phyloP scores from a whole-genome alignment of 2,113 vertebrate species.

The Osmerus mordax region DNA sequence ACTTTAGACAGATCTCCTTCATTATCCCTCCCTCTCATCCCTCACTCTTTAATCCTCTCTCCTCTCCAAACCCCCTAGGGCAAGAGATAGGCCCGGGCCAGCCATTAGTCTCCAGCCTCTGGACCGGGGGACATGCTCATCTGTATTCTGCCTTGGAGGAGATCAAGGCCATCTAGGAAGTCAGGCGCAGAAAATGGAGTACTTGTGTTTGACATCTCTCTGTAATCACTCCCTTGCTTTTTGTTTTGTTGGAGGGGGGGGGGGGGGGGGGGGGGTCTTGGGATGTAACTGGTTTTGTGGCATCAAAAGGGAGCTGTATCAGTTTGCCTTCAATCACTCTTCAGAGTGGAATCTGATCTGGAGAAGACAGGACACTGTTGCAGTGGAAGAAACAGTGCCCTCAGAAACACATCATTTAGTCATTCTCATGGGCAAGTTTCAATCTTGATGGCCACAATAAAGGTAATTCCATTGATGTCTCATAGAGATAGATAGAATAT shows the following conservation, averaged over 20 bases:
- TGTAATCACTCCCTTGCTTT: slow-evolving; percentile 11
- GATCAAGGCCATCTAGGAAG: slow-evolving; percentile 41
- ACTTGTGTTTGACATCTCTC: slow-evolving; percentile 11
- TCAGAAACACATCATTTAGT: slow-evolving; percentile 6
- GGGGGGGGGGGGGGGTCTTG: neutral
- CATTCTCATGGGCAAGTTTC: neutral
- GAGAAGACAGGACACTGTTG: slow-evolving; percentile 5
- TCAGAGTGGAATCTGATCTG: slow-evolving; percentile 12
- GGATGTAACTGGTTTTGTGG: neutral
- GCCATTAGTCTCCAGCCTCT: slow-evolving; percentile 47
- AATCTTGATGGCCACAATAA: slow-evolving; percentile 24
- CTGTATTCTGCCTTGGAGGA: slow-evolving; percentile 32
- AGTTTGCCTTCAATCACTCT: slow-evolving; percentile 21
- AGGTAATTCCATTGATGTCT: slow-evolving; percentile 39
- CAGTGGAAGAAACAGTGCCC: slow-evolving; percentile 23
- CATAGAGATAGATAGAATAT: slow-evolving; percentile 21
- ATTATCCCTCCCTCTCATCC: slow-evolving; percentile 61
- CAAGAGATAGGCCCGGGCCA: slow-evolving; percentile 44
- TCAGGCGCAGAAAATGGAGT: slow-evolving; percentile 19
- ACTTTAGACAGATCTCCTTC: slow-evolving; percentile 61
- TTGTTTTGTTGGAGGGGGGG: neutral
- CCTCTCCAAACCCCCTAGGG: slow-evolving; percentile 32
- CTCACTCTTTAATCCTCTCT: slow-evolving; percentile 61
- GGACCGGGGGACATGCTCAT: slow-evolving; percentile 35
- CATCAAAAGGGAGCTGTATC: slow-evolving; percentile 8